phyloP scores from a whole-genome alignment of 2,888 invertebrate genomes.

The Leucoma salicis region DNA sequence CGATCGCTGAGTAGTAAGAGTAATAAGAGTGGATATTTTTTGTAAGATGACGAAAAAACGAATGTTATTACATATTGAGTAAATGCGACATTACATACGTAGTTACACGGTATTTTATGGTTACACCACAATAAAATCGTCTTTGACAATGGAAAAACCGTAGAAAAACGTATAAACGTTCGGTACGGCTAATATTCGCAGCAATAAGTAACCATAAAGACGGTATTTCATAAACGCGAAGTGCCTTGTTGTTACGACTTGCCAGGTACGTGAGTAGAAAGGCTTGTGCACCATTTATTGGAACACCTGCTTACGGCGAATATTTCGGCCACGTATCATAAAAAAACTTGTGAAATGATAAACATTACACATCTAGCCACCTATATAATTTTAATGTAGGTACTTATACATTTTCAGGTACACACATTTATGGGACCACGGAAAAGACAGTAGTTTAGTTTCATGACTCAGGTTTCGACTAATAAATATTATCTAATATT shows the following conservation, averaged over 20 bases:
- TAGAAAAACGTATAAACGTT: conserved; percentile 51
- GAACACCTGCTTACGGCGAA: conserved; percentile 62
- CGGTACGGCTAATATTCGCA: conserved; percentile 53
- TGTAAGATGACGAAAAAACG: conserved; percentile 20
- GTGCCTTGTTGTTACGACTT: conserved; percentile 63
- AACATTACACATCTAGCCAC: no score
- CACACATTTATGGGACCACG: neutral
- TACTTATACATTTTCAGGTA: neutral
- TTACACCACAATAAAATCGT: conserved; percentile 48
- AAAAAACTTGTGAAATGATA: conserved; percentile 34
- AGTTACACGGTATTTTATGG: conserved; percentile 44
- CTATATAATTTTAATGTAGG: no score
- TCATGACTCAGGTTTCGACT: neutral
- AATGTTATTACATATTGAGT: conserved; percentile 30
- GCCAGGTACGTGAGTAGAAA: conserved; percentile 68
- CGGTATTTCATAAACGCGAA: conserved; percentile 68
- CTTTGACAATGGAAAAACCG: conserved; percentile 44
- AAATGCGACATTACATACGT: conserved; percentile 38
- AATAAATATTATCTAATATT: no score
- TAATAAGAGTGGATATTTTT: no score
- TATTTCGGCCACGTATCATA: conserved; percentile 40
- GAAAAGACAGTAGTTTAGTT: neutral
- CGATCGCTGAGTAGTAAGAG: no score
- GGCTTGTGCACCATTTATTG: conserved; percentile 57
- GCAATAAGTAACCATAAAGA: conserved; percentile 72